Evolutionary conservation across 2,888 invertebrate genomes (phyloP).

Genomic region (Agonopterix heracliana): DNA sequence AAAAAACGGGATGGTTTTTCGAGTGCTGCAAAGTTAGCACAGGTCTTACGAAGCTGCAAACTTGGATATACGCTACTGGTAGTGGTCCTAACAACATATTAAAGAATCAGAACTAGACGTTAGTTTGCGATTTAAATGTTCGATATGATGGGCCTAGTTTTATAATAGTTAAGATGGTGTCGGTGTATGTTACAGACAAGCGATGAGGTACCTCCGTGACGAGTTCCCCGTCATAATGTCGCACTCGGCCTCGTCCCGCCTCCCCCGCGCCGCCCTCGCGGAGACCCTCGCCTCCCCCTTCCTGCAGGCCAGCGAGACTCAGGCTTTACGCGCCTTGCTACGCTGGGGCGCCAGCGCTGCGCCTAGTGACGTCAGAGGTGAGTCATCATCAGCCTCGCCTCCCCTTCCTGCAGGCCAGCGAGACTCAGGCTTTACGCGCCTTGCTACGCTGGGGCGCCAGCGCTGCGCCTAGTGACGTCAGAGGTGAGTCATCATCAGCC

Average conservation of each 20-base stretch:
- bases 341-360: slow-evolving; percentile 60
- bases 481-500: slow-evolving; percentile 79
- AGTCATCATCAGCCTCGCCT: slow-evolving; percentile 77
- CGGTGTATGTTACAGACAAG: slow-evolving; percentile 75
- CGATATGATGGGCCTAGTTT: no score
- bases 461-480: slow-evolving; percentile 41
- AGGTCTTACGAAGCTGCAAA: no score
- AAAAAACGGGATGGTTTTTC: no score
- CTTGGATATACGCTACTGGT: no score
- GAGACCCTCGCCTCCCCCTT: slow-evolving; percentile 82
- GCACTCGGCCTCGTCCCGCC: slow-evolving; percentile 83
- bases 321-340: slow-evolving; percentile 82
- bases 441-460: slow-evolving; percentile 67
- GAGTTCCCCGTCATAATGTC: slow-evolving; percentile 90
- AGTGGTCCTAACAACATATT: no score
- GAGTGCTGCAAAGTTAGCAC: no score
- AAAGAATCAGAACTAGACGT: no score
- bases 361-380: slow-evolving; percentile 64
- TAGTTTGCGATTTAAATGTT: no score
- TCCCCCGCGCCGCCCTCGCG: slow-evolving; percentile 80
- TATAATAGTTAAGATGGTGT: no score
- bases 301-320: slow-evolving; percentile 90
- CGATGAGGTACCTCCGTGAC: slow-evolving; percentile 93
- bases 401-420: slow-evolving; percentile 83
- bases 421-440: slow-evolving; percentile 89